Evolutionary conservation across 2,113 vertebrate species (phyloP), one percentile per base, ranked within the genome.

Genomic region (Catagonus wagneri): DNA sequence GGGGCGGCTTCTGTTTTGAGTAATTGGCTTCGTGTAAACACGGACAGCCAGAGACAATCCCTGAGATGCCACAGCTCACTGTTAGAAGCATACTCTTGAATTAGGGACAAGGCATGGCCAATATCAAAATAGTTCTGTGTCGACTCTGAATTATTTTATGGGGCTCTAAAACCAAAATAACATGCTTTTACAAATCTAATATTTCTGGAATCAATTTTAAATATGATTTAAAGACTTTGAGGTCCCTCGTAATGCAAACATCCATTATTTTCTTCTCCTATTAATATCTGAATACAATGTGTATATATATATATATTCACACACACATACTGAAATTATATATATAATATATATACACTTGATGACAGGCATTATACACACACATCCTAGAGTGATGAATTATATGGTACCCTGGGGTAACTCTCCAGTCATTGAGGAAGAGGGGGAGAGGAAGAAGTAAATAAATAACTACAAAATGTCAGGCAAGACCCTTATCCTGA

Each of bases 161-260:
- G 0, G 17, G 63, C 32, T 44, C 44, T 52, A 29, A 50, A 58
- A 56, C 3, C 20, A 74, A 89, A 88, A 19, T 32, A 65, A 74
- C 20, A 39, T 63, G 1, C 6, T 44, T 91, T 89, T 66, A 76
- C 13, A 32, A 92, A 9, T 72, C 11, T 65, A 88, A 4, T 32
- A 71, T 80, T 74, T 60, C n/a, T 50, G 32, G 13, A 75, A 54
- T 90, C 7, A 58, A 23, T 80, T 93, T 96, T 39, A 94, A 89
- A 54, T 52, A 63, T 9, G 6, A 89, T 39, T 32, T 60, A 65
- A 83, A 29, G 29, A 75, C 10, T 39, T 36, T 8, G 27, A 81
- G 6, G 19, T 6, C 12, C 52, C 81, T 84, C 23, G 39, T 86
- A 79, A 66, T 39, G 71, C 74, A 3, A 85, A 5, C 1, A 96